Conservation (phyloP, 1,140 invertebrate species). For the Chrysomallon squamiferum region DNA sequence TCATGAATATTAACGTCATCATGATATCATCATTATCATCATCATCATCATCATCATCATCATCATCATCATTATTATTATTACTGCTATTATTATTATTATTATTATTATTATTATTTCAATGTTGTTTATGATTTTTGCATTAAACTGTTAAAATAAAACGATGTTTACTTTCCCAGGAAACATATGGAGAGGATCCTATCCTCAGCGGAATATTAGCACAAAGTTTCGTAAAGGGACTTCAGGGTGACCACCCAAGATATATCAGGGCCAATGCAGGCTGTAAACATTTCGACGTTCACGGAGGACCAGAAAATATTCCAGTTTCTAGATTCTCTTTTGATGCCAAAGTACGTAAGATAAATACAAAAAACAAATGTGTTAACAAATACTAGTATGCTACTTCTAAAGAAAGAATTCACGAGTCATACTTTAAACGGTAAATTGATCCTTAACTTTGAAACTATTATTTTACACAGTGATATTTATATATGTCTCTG, state of each 20-base stretch:
- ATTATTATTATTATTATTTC: too few species aligned
- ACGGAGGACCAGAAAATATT: conserved; percentile 52
- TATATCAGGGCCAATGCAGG: conserved; percentile 43
- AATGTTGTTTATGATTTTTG: too few species aligned
- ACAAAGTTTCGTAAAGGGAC: conserved; percentile 36
- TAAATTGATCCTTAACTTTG: neutral
- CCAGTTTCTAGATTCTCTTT: conserved; percentile 42
- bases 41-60: too few species aligned
- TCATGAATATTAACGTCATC: too few species aligned
- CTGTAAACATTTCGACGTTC: conserved; percentile 55
- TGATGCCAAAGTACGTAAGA: conserved; percentile 51
- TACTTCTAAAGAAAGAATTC: too few species aligned
- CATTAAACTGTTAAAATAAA: too few species aligned
- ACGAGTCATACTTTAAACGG: neutral
- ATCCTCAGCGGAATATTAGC: conserved; percentile 37
- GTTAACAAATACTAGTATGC: too few species aligned
- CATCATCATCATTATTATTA: too few species aligned
- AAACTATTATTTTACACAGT: neutral
- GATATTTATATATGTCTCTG: neutral
- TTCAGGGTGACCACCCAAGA: conserved; percentile 48
- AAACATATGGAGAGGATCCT: conserved; percentile 59
- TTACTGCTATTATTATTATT: too few species aligned
- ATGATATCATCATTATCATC: too few species aligned
- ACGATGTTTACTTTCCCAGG: conserved; percentile 23
- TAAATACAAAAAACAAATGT: too few species aligned